A percentile compares a stretch with the other conserved stretches of the same genome.
These are phyloP conservation scores for Eciton burchellii DNA, from an alignment of 1,140 invertebrate genomes.

Conservation along the genomic window DNA sequence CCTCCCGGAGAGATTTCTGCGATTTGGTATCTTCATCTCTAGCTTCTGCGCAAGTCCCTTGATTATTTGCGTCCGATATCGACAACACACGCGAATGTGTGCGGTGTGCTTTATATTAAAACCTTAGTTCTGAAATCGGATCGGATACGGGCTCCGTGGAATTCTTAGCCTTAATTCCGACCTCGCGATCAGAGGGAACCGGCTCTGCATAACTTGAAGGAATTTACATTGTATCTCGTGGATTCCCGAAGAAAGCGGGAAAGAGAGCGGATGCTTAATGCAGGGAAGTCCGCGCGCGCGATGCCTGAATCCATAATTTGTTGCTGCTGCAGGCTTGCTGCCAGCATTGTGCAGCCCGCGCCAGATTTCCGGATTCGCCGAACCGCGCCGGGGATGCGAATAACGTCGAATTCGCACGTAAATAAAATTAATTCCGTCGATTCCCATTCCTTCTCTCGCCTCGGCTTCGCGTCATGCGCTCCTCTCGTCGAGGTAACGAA, in stretches of 20 bases:
- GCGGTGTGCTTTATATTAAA: conserved; percentile 43
- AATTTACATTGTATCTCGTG: conserved; percentile 53
- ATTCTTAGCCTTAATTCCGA: conserved; percentile 43
- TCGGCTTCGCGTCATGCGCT: no score
- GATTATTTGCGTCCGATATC: neutral
- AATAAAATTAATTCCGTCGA: neutral
- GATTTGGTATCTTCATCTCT: neutral
- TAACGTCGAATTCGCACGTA: neutral
- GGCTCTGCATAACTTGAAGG: conserved; percentile 33
- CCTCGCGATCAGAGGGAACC: conserved; percentile 20
- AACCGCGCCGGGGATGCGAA: no score
- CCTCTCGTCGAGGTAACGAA: no score
- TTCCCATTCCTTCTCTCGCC: neutral
- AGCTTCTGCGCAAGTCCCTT: neutral
- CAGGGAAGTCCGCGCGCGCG: neutral
- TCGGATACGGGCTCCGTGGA: conserved; percentile 10
- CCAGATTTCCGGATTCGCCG: neutral
- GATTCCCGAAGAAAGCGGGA: conserved; percentile 7
- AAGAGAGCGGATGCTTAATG: neutral
- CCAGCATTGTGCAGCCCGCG: neutral
- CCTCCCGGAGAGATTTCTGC: neutral
- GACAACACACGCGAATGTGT: no score
- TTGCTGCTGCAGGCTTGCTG: neutral
- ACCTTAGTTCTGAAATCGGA: conserved; percentile 28
- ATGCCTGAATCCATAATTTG: conserved; percentile 49